These are phyloP conservation scores for Saguinus imperator DNA, from an alignment of 2,113 vertebrate species.

Conservation along the genomic window DNA sequence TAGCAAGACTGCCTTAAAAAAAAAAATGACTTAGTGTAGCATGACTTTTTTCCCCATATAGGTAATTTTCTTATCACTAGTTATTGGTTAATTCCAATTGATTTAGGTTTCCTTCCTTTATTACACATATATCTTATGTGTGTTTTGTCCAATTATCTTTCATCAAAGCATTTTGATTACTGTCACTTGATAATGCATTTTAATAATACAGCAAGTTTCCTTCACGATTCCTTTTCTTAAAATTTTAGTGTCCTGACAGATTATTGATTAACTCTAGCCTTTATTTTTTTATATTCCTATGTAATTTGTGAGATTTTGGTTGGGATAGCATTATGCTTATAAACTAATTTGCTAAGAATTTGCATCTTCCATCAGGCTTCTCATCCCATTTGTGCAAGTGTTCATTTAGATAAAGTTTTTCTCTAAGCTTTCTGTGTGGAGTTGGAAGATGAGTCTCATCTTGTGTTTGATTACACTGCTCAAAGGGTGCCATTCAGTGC, in stretches of 20 bases:
- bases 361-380: neutral
- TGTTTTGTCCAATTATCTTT: neutral
- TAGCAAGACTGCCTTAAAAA: no score
- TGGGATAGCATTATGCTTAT: neutral
- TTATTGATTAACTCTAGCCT: neutral
- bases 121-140: neutral
- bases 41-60: neutral
- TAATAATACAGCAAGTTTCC: neutral
- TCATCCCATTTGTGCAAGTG: neutral
- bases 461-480: neutral
- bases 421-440: neutral
- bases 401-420: slow-evolving; percentile 23
- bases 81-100: neutral
- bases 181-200: slow-evolving; percentile 5
- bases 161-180: neutral
- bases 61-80: neutral
- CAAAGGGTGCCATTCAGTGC: neutral
- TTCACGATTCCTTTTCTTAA: neutral
- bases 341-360: slow-evolving; percentile 11
- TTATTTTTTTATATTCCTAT: slow-evolving; percentile 32
- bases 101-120: neutral
- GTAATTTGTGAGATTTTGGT: neutral
- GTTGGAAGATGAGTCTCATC: neutral
- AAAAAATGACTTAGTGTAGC: neutral
- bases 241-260: neutral